Conservation (phyloP, 2,888 invertebrate genomes). For the Drosophila formosana region DNA sequence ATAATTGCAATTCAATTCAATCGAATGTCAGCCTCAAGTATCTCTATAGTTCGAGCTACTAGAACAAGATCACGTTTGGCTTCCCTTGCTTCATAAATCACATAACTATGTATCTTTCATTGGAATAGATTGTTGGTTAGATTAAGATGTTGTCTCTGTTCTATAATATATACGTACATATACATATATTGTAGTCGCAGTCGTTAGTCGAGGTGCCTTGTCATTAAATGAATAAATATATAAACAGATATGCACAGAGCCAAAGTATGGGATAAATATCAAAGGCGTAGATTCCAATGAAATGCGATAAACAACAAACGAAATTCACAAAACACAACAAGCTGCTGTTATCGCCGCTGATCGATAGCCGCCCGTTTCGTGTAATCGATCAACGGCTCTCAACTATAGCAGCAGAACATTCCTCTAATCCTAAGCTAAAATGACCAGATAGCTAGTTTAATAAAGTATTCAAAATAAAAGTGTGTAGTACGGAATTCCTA, state of each 20-base stretch:
- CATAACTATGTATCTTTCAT: conserved; percentile 18
- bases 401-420: too few species aligned
- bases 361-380: neutral
- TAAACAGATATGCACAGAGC: neutral
- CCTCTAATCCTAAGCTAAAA: too few species aligned
- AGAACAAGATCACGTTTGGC: conserved; percentile 36
- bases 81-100: conserved; percentile 39
- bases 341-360: neutral
- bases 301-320: neutral
- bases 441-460: too few species aligned
- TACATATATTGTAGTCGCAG: neutral
- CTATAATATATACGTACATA: neutral
- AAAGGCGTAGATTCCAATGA: conserved; percentile 1
- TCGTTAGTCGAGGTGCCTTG: neutral
- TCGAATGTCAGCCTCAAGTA: conserved; percentile 16
- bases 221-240: conserved; percentile 9
- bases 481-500: too few species aligned
- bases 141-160: conserved; percentile 12
- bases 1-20: conserved; percentile 11
- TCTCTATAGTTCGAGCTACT: conserved; percentile 9
- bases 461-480: too few species aligned
- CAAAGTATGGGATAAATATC: conserved; percentile 2
- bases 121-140: conserved; percentile 28
- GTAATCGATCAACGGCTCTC: neutral
- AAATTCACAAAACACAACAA: neutral